Percentiles rank a stretch among this genome's conserved stretches.
Conservation (phyloP, 2,113 vertebrate genomes). For the Anolis carolinensis region DNA sequence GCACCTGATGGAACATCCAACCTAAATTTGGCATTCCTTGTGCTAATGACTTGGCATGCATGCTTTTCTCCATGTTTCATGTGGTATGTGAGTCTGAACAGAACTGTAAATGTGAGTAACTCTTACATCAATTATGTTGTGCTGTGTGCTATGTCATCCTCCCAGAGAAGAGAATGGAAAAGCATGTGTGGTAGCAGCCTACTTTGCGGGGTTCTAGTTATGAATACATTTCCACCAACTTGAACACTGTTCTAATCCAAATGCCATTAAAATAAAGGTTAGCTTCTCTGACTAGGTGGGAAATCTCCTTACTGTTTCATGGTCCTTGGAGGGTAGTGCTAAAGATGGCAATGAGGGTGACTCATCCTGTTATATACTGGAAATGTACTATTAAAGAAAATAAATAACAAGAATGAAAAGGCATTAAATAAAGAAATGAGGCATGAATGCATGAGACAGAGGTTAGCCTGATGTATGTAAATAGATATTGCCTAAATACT, state of each 20-base stretch:
- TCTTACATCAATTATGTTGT: not conserved
- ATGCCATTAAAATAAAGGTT: slow-evolving; percentile 76
- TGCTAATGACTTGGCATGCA: not conserved
- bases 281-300: slow-evolving; percentile 65
- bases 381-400: slow-evolving; percentile 81
- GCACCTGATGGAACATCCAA: not conserved
- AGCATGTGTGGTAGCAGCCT: not conserved
- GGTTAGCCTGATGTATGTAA: slow-evolving; percentile 64
- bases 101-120: not conserved
- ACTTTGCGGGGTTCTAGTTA: slow-evolving; percentile 51
- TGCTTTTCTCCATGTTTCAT: not conserved
- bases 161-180: not conserved
- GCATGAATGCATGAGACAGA: slow-evolving; percentile 71
- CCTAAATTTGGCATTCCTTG: not conserved
- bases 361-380: slow-evolving; percentile 77
- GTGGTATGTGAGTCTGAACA: not conserved
- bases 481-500: slow-evolving; percentile 65
- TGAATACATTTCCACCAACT: slow-evolving; percentile 65
- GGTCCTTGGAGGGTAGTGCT: slow-evolving; percentile 76
- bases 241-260: slow-evolving; percentile 72
- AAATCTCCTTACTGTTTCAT: slow-evolving; percentile 79
- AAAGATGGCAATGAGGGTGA: slow-evolving; percentile 77
- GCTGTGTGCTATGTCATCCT: not conserved
- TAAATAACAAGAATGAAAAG: slow-evolving; percentile 79
- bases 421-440: slow-evolving; percentile 87